phyloP scores from a whole-genome alignment of 2,888 invertebrate species.

The Watsonalla cultraria region DNA sequence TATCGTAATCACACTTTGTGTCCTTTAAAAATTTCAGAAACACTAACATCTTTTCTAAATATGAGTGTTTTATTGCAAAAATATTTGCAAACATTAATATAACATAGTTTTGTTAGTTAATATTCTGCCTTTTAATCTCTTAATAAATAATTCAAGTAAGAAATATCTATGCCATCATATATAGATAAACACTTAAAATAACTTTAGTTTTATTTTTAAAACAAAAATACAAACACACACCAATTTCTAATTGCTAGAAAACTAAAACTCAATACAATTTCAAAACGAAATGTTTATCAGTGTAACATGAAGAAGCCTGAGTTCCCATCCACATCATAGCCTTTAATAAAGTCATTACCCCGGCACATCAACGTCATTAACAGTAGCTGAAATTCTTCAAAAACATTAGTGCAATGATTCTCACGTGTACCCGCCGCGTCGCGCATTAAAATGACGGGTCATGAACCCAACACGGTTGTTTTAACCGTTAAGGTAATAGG shows the following conservation, averaged over 20 bases:
- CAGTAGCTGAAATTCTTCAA: constrained; percentile 20
- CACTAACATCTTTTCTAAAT: no score
- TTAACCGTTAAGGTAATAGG: constrained; percentile 8
- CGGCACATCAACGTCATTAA: constrained; percentile 13
- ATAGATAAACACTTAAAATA: no score
- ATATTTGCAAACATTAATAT: no score
- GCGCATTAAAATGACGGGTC: constrained; percentile 33
- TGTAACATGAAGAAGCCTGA: neutral
- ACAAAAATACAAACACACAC: no score
- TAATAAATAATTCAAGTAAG: no score
- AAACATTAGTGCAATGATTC: constrained; percentile 30
- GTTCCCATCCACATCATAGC: neutral
- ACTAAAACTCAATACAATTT: neutral
- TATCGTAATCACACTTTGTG: neutral
- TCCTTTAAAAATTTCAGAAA: no score
- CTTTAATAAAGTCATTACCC: constrained; percentile 7
- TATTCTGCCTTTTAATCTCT: no score
- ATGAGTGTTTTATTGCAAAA: no score
- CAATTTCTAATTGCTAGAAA: neutral
- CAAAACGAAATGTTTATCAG: neutral
- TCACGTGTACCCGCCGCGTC: constrained; percentile 26
- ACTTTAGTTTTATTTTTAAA: no score
- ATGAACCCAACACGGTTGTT: constrained; percentile 23
- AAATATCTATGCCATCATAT: no score
- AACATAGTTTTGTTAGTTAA: no score